Conservation (phyloP, 2,797 vertebrate species). For the Danio aesculapii region DNA sequence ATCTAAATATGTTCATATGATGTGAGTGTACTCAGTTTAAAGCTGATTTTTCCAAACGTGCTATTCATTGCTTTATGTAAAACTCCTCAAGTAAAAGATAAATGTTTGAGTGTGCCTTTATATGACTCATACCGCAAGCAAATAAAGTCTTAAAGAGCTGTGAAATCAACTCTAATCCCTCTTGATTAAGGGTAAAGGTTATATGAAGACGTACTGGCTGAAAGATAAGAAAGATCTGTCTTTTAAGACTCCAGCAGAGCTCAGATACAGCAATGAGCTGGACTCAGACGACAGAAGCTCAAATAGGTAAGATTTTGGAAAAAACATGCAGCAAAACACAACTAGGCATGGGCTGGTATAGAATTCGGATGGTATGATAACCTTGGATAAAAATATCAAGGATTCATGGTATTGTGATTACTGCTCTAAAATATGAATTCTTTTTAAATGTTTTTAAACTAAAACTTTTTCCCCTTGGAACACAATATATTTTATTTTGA, state of each 20-base stretch:
- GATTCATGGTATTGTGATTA: no score
- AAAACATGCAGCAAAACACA: no score
- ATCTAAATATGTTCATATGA: not conserved
- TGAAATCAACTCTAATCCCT: slow-evolving; percentile 25
- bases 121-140: not conserved
- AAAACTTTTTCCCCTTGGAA: no score
- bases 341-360: no score
- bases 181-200: slow-evolving; percentile 72
- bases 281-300: slow-evolving; percentile 78
- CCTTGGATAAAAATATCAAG: no score
- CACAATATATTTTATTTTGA: no score
- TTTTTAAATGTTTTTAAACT: no score
- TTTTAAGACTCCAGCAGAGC: slow-evolving; percentile 78
- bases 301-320: slow-evolving; percentile 68
- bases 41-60: not conserved
- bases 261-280: slow-evolving; percentile 77
- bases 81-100: not conserved
- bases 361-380: no score
- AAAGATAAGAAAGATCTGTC: slow-evolving; percentile 81
- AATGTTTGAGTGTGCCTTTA: not conserved
- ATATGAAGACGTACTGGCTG: slow-evolving; percentile 84
- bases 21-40: not conserved
- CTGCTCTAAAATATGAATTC: no score
- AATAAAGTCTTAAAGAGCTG: not conserved
- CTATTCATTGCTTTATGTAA: not conserved